Base-by-base conservation (phyloP, 2,113 vertebrate genomes). In the Rhinichthys klamathensis region DNA sequence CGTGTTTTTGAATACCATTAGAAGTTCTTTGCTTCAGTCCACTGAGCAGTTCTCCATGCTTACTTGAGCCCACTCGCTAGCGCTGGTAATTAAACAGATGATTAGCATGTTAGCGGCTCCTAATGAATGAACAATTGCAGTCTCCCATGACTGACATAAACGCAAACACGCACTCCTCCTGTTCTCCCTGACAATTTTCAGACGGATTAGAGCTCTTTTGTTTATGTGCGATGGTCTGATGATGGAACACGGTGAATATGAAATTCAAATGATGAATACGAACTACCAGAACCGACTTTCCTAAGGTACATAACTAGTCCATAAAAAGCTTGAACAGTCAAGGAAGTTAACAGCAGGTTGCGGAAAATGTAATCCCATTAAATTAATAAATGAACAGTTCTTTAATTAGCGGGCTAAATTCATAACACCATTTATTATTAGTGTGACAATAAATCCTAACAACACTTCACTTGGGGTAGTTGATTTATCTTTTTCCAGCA, bases 51-150 rank as follows among this genome's bases (percentile, higher is more conserved):
- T 82, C 65, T 25, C 78, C 54, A 23, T n/a, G 61, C 73, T 78
- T 78, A 73, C 41, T 84, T 77, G 82, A 79, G 85, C 91, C 72
- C 84, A 84, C 87, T 90, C 82, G 83, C 90, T 89, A 89, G 90
- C 70, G 18, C 90, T 93, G 87, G 92, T 93, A 92, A 93, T 94
- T 93, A 94, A 92, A 84, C 86, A 90, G 90, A 89, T 92, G 91
- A 93, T 93, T 92, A 93, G 91, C 88, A 84, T 87, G 88, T 84
- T 89, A 89, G 89, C 81, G 90, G 92, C 91, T 76, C 86, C 87
- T 92, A 93, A 93, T 93, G 90, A 90, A 92, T 90, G 89, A 93
- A 91, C 91, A 92, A 90, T 90, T 88, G 91, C 84, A 86, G 87
- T 90, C 89, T 79, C 90, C 83, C 87, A 83, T 85, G 90, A 91